Conservation (phyloP, 1,140 invertebrate species). For the Notospermus geniculatus region DNA sequence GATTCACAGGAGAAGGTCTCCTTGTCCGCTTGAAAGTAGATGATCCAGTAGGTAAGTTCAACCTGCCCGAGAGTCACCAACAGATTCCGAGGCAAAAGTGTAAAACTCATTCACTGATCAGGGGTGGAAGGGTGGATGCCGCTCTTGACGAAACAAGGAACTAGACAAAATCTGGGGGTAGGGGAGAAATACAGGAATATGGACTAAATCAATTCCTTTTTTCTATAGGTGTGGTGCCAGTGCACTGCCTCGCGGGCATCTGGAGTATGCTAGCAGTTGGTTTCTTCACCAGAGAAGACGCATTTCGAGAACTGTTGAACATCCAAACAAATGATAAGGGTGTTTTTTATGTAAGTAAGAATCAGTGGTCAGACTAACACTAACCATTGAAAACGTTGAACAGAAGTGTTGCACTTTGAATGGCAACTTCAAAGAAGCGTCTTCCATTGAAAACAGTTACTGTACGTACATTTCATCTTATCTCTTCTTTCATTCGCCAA, state of each 20-base stretch:
- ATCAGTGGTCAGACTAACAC: too few relatives aligned
- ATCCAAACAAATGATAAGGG: constrained; percentile 62
- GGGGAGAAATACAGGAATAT: too few relatives aligned
- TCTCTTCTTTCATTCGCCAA: too few relatives aligned
- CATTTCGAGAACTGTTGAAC: constrained; percentile 73
- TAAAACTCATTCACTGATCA: too few relatives aligned
- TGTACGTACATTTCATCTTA: too few relatives aligned
- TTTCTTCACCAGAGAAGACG: constrained; percentile 80
- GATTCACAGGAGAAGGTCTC: constrained; percentile 68
- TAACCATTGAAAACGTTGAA: too few relatives aligned
- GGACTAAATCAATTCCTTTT: background rate
- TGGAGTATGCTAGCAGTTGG: constrained; percentile 78
- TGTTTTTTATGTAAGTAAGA: too few relatives aligned
- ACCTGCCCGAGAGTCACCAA: background rate
- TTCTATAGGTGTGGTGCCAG: constrained; percentile 68
- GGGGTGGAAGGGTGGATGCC: too few relatives aligned
- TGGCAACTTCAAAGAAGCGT: background rate
- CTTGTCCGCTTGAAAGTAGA: constrained; percentile 78
- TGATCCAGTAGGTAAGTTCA: constrained; percentile 73
- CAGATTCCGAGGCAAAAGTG: too few relatives aligned
- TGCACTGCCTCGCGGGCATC: constrained; percentile 66
- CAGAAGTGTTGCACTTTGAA: background rate
- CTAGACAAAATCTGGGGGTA: too few relatives aligned
- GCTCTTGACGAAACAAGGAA: too few relatives aligned
- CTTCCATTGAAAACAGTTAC: too few relatives aligned